Evolutionary conservation across 1,140 invertebrate species (phyloP).

Genomic region (Cydia strobilella): DNA sequence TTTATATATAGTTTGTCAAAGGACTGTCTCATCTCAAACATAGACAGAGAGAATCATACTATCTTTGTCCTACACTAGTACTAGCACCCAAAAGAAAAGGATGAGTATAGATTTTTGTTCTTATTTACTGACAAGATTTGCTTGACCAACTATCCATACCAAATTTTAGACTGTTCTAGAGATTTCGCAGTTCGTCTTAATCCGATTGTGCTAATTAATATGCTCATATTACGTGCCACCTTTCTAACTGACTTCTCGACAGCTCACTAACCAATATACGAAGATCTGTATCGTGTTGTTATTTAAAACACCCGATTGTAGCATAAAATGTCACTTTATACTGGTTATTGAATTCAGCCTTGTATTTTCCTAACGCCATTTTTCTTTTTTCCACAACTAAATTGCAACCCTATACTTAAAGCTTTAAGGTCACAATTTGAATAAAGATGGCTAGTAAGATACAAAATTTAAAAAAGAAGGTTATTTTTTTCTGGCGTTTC

Average conservation of each 20-base stretch:
- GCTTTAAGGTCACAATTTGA: neutral
- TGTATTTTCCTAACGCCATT: neutral
- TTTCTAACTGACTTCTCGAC: neutral
- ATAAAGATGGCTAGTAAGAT: neutral
- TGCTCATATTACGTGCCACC: neutral
- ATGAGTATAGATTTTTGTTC: too few relatives aligned
- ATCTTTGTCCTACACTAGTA: too few relatives aligned
- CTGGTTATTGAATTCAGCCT: conserved; percentile 2
- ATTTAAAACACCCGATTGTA: conserved; percentile 19
- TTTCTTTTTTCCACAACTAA: neutral
- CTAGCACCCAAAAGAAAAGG: too few relatives aligned
- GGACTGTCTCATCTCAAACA: too few relatives aligned
- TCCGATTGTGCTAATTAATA: too few relatives aligned
- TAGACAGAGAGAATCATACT: too few relatives aligned
- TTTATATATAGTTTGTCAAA: too few relatives aligned
- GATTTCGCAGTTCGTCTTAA: too few relatives aligned
- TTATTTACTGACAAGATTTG: too few relatives aligned
- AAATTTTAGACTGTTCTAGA: too few relatives aligned
- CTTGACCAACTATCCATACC: too few relatives aligned
- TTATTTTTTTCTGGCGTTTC: neutral
- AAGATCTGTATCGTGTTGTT: conserved; percentile 3
- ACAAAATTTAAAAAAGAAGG: conserved; percentile 11
- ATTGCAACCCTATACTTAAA: neutral
- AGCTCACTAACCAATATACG: neutral
- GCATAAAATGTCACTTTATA: neutral